Percentiles rank a stretch among this genome's conserved stretches.
These are phyloP conservation scores for Ganaspis brasiliensis DNA, from an alignment of 2,888 invertebrate species.

Conservation along the genomic window DNA sequence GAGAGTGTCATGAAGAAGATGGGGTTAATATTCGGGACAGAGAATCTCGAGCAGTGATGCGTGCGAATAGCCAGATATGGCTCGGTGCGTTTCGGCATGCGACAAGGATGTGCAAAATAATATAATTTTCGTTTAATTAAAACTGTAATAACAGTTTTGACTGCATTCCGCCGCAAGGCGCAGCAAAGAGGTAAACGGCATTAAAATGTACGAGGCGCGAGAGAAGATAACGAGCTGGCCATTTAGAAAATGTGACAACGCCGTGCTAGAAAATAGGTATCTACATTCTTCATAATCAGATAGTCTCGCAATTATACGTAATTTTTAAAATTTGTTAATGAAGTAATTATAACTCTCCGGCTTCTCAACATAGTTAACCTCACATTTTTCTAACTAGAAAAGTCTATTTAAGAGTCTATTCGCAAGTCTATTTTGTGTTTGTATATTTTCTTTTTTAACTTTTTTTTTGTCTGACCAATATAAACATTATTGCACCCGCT, in stretches of 20 bases:
- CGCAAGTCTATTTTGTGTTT: too few relatives aligned
- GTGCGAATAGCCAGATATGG: slow-evolving; percentile 51
- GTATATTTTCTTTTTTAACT: too few relatives aligned
- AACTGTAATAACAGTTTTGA: slow-evolving; percentile 71
- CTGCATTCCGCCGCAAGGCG: slow-evolving; percentile 62
- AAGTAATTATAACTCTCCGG: not conserved
- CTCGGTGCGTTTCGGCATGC: slow-evolving; percentile 59
- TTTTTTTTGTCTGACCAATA: too few relatives aligned
- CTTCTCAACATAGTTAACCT: too few relatives aligned
- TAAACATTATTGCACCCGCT: too few relatives aligned
- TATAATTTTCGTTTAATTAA: slow-evolving; percentile 76
- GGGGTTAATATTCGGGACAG: slow-evolving; percentile 62
- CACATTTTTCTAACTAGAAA: too few relatives aligned
- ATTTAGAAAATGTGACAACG: slow-evolving; percentile 36
- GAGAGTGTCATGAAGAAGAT: slow-evolving; percentile 14
- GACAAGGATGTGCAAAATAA: slow-evolving; percentile 70
- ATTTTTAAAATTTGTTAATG: not conserved
- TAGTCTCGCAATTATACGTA: slow-evolving; percentile 7
- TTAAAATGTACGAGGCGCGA: slow-evolving; percentile 67
- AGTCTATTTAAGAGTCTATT: too few relatives aligned
- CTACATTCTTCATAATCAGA: slow-evolving; percentile 25
- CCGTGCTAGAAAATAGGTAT: slow-evolving; percentile 21
- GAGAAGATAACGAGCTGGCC: slow-evolving; percentile 34
- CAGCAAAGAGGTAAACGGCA: slow-evolving; percentile 44
- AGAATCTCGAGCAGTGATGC: slow-evolving; percentile 49